Conservation (phyloP, 2,888 invertebrate genomes). For the Catocala nupta region DNA sequence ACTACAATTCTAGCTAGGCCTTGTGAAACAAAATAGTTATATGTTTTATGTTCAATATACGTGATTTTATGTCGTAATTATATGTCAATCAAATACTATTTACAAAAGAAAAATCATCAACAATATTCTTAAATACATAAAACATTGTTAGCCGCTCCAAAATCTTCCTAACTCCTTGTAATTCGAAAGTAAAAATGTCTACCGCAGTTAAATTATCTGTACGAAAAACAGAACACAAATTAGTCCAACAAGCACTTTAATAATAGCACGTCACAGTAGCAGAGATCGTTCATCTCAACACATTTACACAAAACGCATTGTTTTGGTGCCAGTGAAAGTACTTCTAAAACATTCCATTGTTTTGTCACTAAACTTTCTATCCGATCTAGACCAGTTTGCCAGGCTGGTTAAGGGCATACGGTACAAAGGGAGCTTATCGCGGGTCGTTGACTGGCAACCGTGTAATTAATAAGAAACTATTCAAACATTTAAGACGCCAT, state of each 20-base stretch:
- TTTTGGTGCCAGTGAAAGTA: conserved; percentile 53
- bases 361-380: conserved; percentile 56
- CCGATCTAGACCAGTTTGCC: conserved; percentile 55
- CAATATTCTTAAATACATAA: no score
- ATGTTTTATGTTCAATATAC: no score
- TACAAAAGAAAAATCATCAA: no score
- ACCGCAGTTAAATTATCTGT: background rate
- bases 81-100: no score
- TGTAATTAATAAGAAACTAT: no score
- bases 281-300: conserved; percentile 22
- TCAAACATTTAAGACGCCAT: no score
- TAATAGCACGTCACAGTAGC: conserved; percentile 4
- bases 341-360: conserved; percentile 38
- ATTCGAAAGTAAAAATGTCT: conserved; percentile 1
- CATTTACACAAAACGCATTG: conserved; percentile 50
- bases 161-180: no score
- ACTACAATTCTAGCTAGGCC: no score
- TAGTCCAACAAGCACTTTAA: conserved; percentile 7
- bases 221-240: conserved; percentile 1
- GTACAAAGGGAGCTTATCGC: background rate
- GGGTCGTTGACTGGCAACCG: background rate
- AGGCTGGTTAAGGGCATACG: conserved; percentile 20
- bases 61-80: no score
- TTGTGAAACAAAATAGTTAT: no score
- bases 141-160: no score